These are phyloP conservation scores for Aegotheles bennettii DNA, from an alignment of 2,113 vertebrate genomes.

Conservation along the genomic window DNA sequence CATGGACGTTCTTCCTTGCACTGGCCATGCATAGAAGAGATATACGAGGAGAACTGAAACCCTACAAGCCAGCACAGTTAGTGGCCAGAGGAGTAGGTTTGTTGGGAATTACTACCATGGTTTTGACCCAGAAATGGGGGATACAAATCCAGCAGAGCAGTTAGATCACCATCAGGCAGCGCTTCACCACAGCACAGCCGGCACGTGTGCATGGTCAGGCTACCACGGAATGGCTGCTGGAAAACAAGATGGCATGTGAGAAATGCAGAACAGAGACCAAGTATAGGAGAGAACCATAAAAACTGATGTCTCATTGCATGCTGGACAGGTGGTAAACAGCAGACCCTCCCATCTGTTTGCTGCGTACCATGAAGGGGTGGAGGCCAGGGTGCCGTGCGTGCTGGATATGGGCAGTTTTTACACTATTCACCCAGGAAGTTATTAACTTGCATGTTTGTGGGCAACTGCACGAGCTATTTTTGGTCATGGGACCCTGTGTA, in stretches of 20 bases:
- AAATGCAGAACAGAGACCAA: not conserved
- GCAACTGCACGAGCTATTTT: slow-evolving; percentile 64
- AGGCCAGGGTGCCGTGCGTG: not conserved
- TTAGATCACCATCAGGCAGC: not conserved
- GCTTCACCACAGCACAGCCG: not conserved
- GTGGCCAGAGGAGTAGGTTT: not conserved
- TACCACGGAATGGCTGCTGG: not conserved
- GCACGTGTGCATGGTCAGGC: rapidly evolving
- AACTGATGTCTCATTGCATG: not conserved
- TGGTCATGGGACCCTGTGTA: slow-evolving; percentile 56
- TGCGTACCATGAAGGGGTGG: not conserved
- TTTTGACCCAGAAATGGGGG: not conserved
- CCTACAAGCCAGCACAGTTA: rapidly evolving
- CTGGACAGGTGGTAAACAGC: not conserved
- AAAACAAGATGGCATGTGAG: slow-evolving; percentile 11
- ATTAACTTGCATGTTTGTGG: slow-evolving; percentile 66
- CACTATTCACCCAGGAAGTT: slow-evolving; percentile 65
- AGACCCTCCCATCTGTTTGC: slow-evolving; percentile 5
- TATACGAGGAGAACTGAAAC: not conserved
- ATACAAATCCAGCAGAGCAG: not conserved
- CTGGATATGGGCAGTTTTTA: slow-evolving; percentile 26
- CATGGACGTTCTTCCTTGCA: not conserved
- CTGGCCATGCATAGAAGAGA: rapidly evolving
- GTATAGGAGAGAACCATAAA: not conserved
- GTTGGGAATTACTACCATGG: not conserved